phyloP scores from a whole-genome alignment of 2,888 invertebrate species.

The Cosmia pyralina region DNA sequence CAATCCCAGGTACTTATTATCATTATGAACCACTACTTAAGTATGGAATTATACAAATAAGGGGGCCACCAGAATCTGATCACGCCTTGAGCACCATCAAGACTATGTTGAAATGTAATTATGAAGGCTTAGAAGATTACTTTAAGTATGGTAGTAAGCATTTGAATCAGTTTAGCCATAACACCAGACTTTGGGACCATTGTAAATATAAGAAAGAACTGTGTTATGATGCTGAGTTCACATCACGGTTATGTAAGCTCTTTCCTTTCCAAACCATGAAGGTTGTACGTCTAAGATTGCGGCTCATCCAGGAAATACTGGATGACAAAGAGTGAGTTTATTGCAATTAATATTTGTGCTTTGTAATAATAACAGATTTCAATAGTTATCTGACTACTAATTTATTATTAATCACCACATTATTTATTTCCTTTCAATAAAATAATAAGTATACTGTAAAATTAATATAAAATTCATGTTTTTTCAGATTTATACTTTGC shows the following conservation, averaged over 20 bases:
- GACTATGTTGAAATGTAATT: slow-evolving; percentile 94
- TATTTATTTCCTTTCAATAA: background rate
- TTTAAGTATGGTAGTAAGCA: slow-evolving; percentile 94
- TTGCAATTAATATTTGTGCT: background rate
- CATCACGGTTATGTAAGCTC: slow-evolving; percentile 94
- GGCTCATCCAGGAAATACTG: slow-evolving; percentile 93
- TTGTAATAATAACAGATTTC: background rate
- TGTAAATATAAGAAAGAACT: slow-evolving; percentile 91
- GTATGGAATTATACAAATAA: slow-evolving; percentile 95
- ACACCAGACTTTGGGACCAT: slow-evolving; percentile 95
- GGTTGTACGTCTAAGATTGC: slow-evolving; percentile 94
- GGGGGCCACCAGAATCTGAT: slow-evolving; percentile 93
- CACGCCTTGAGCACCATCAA: slow-evolving; percentile 92
- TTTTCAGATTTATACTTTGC: background rate
- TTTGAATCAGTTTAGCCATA: slow-evolving; percentile 95
- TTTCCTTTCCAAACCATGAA: slow-evolving; percentile 98
- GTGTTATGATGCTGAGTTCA: slow-evolving; percentile 91
- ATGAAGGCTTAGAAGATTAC: slow-evolving; percentile 93
- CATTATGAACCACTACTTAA: slow-evolving; percentile 97
- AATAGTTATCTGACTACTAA: background rate
- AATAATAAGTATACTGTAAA: background rate
- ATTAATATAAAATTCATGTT: background rate
- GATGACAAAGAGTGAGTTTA: slow-evolving; percentile 92
- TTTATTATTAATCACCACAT: background rate
- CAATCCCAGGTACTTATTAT: slow-evolving; percentile 96